Evolutionary conservation across 2,113 vertebrate species (phyloP).

Genomic region (Paraplagusia blochii): DNA sequence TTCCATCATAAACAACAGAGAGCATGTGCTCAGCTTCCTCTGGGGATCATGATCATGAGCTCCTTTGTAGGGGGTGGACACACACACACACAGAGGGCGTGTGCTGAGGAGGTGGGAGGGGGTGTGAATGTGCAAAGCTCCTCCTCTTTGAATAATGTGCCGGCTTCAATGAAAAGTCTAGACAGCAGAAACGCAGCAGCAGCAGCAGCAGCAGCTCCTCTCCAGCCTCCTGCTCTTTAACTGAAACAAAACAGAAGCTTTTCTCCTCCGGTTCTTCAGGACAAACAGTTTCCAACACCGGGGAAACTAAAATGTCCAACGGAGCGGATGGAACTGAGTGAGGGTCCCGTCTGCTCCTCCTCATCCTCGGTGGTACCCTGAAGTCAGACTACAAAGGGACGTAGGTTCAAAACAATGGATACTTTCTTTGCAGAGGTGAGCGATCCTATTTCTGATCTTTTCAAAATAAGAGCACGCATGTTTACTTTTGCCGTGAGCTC

Average conservation of each 20-base stretch:
- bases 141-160: constrained; percentile 65
- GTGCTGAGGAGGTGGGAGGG: constrained; percentile 27
- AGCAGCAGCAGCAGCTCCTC: background rate
- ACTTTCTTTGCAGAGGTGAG: constrained; percentile 64
- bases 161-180: constrained; percentile 57
- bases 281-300: background rate
- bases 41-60: background rate
- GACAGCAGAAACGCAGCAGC: constrained; percentile 32
- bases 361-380: constrained; percentile 61
- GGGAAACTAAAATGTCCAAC: constrained; percentile 6
- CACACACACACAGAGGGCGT: constrained; percentile 50
- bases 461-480: background rate
- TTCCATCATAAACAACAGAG: background rate
- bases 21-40: constrained; percentile 6
- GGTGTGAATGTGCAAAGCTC: constrained; percentile 17
- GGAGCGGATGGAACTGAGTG: constrained; percentile 56
- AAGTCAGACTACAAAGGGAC: constrained; percentile 68
- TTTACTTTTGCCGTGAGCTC: background rate
- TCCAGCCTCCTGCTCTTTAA: background rate
- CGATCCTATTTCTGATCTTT: background rate
- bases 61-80: constrained; percentile 9
- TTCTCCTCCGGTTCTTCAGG: constrained; percentile 1
- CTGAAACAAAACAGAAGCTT: background rate
- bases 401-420: constrained; percentile 55
- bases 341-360: constrained; percentile 49